These are phyloP conservation scores for Cosmia trapezina DNA, from an alignment of 2,888 invertebrate genomes.

Conservation along the genomic window DNA sequence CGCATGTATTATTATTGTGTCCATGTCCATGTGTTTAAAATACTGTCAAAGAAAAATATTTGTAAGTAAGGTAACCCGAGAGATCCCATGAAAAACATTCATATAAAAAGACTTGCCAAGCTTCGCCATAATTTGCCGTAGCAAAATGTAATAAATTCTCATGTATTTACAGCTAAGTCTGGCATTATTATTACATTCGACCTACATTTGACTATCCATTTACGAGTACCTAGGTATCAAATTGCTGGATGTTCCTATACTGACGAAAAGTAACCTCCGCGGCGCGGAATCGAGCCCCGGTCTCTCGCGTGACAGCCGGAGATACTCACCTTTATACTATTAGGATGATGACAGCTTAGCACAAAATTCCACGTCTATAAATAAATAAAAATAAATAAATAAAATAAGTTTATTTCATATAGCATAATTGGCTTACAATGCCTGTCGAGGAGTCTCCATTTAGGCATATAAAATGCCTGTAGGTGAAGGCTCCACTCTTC, in stretches of 20 bases:
- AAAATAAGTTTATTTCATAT: too few relatives aligned
- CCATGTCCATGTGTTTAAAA: slow-evolving; percentile 13
- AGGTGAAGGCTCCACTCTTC: too few relatives aligned
- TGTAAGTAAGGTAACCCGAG: neutral
- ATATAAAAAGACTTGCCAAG: too few relatives aligned
- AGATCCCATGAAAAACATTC: neutral
- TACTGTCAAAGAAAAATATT: neutral
- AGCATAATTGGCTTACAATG: too few relatives aligned
- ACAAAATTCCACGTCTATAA: neutral
- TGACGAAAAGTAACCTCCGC: slow-evolving; percentile 43
- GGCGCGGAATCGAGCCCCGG: slow-evolving; percentile 71
- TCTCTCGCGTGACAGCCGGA: slow-evolving; percentile 90
- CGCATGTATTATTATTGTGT: too few relatives aligned
- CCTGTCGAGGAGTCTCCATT: too few relatives aligned
- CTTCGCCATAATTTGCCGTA: neutral
- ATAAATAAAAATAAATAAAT: too few relatives aligned
- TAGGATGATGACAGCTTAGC: slow-evolving; percentile 70
- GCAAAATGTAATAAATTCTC: neutral
- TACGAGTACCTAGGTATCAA: neutral
- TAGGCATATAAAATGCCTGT: too few relatives aligned
- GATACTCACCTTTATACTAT: slow-evolving; percentile 89
- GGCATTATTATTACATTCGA: too few relatives aligned
- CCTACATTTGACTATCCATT: neutral
- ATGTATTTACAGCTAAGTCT: too few relatives aligned
- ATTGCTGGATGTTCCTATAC: neutral